Evolutionary conservation across 2,797 vertebrate species (phyloP).

Genomic region (Enteromius paludinosus): DNA sequence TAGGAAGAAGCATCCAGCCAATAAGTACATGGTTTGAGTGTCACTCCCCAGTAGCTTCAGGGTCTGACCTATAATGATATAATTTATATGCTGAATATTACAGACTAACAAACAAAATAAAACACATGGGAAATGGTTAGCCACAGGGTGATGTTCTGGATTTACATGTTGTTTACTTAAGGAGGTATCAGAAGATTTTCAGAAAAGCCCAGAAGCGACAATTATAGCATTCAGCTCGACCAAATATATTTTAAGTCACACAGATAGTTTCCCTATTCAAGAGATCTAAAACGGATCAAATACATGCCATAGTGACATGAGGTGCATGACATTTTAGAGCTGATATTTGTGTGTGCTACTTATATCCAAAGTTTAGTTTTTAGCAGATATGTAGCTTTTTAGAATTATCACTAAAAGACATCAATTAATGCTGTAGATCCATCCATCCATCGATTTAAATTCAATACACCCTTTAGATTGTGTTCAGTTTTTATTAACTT

Average conservation of each 20-base stretch:
- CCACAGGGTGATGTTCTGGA: slow-evolving; percentile 66
- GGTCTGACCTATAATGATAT: slow-evolving; percentile 64
- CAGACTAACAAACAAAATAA: slow-evolving; percentile 55
- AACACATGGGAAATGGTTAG: slow-evolving; percentile 63
- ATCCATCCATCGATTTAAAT: neutral
- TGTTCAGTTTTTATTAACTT: neutral
- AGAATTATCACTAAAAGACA: neutral
- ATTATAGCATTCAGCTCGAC: slow-evolving; percentile 22
- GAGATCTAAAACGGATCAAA: slow-evolving; percentile 47
- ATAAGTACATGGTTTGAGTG: slow-evolving; percentile 61
- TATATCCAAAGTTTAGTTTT: neutral
- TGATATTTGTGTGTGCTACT: neutral
- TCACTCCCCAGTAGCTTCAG: slow-evolving; percentile 64
- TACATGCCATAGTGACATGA: neutral
- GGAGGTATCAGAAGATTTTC: slow-evolving; percentile 58
- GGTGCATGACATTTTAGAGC: neutral
- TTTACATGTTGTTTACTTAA: slow-evolving; percentile 60
- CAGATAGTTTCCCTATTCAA: slow-evolving; percentile 34
- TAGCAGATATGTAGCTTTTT: neutral
- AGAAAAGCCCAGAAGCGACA: slow-evolving; percentile 34
- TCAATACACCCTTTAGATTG: neutral
- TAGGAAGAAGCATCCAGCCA: slow-evolving; percentile 63
- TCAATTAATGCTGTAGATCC: neutral
- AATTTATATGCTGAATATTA: slow-evolving; percentile 66
- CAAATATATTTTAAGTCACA: slow-evolving; percentile 34